Percentiles rank a stretch among this genome's conserved stretches.
Conservation (phyloP, 2,113 vertebrate genomes). For the Oreamnos americanus region DNA sequence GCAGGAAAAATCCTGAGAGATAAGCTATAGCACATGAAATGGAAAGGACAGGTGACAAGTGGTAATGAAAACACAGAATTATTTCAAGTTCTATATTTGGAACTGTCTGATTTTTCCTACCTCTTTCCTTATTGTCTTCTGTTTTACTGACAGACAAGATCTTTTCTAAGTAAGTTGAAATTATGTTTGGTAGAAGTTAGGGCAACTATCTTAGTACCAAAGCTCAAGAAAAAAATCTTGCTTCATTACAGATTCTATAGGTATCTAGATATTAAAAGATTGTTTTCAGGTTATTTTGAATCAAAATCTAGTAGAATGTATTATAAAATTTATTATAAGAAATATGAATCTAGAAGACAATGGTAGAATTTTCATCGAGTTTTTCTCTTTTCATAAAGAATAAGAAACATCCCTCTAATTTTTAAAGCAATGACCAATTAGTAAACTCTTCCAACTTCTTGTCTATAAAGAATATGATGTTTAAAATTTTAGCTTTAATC, state of each 20-base stretch:
- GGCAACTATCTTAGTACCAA: not conserved
- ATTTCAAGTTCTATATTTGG: not conserved
- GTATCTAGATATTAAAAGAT: not conserved
- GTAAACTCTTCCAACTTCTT: not conserved
- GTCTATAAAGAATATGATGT: not conserved
- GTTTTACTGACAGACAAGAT: not conserved
- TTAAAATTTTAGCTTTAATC: not conserved
- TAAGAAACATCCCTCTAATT: not conserved
- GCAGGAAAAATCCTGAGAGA: not conserved
- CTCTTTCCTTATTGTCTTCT: not conserved
- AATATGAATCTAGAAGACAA: not conserved
- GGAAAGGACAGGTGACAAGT: not conserved
- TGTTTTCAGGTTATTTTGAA: not conserved
- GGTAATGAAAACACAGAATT: not conserved
- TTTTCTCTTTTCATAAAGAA: not conserved
- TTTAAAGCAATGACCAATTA: not conserved
- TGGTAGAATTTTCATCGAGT: not conserved
- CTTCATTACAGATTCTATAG: not conserved
- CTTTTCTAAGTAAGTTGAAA: not conserved
- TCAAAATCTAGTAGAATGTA: not conserved
- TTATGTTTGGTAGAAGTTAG: not conserved
- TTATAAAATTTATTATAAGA: slow-evolving; percentile 5
- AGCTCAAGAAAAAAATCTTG: not conserved
- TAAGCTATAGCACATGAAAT: not conserved
- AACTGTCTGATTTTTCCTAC: not conserved